Evolutionary conservation across 2,113 vertebrate genomes (phyloP), one percentile per base, ranked within the genome.

Genomic region (Pao palembangensis): DNA sequence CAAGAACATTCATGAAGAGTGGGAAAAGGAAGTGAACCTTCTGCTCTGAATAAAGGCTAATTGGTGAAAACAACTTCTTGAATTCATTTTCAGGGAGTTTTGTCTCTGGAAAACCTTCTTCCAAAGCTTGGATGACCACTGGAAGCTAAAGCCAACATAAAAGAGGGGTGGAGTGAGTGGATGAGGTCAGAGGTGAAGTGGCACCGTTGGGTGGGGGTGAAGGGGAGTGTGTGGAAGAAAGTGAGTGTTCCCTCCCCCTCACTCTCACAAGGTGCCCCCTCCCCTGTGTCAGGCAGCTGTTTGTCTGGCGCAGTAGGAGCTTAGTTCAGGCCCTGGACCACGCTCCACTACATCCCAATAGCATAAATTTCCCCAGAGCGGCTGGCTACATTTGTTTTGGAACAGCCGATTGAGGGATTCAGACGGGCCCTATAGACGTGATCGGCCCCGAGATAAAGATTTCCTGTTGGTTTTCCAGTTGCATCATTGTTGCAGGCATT

Each of bases 151-250:
- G 48, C 73, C 77, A 79, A 86, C 83, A 88, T 90, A 76, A 91
- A 91, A 89, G 87, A 75, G 63, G 55, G 75, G 54, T 63, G 71
- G 84, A 82, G 79, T 88, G 78, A 86, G 79, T 75, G 75, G 80
- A 85, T 84, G 85, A 73, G 89, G 86, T 87, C 83, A 73, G 70
- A 87, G 89, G 89, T 90, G 86, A 90, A 83, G 80, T 89, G 88
- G 82, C 83, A 86, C 78, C 46, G 71, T 48, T 23, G 81, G 80
- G 80, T 58, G 79, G 78, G 82, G 44, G 85, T 61, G 69, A 56
- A 55, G 65, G 54, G 71, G 80, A 77, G 80, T 85, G 80, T 82
- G 78, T 87, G 78, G 82, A 86, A 68, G 70, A 79, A 79, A 83
- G 79, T 73, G 81, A 74, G 72, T 75, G 79, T 76, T 57, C 57